phyloP scores from a whole-genome alignment of 2,797 vertebrate genomes.

The Champsocephalus esox region DNA sequence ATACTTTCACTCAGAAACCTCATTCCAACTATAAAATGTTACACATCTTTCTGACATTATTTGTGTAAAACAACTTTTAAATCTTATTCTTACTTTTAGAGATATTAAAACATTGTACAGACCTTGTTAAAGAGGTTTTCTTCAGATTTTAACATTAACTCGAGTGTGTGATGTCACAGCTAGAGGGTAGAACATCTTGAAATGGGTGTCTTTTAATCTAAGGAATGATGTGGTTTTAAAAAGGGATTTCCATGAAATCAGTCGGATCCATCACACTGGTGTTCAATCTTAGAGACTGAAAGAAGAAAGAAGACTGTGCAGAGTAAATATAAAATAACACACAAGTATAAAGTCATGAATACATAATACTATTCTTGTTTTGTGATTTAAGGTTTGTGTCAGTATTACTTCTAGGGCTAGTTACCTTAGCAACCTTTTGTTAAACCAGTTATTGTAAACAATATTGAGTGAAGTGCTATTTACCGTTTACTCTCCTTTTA shows the following conservation, averaged over 20 bases:
- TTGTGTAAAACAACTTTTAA: too few relatives aligned
- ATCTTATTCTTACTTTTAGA: too few relatives aligned
- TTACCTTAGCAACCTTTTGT: neutral
- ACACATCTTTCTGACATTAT: too few relatives aligned
- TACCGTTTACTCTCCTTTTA: neutral
- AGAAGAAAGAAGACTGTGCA: neutral
- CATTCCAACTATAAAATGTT: too few relatives aligned
- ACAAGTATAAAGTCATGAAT: neutral
- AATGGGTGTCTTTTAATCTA: neutral
- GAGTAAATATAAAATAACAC: neutral
- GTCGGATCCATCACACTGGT: neutral
- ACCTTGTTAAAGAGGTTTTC: too few relatives aligned
- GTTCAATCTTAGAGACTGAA: neutral
- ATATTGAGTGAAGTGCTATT: neutral
- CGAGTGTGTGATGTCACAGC: too few relatives aligned
- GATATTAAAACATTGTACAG: too few relatives aligned
- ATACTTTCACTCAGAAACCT: too few relatives aligned
- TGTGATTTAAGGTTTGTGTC: neutral
- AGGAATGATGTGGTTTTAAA: too few relatives aligned
- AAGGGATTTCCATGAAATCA: neutral
- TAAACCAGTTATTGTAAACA: neutral
- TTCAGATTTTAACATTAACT: too few relatives aligned
- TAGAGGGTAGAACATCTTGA: too few relatives aligned
- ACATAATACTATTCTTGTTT: neutral
- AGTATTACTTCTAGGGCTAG: neutral